Conservation (phyloP, 2,888 invertebrate species). For the Chirona hameri region DNA sequence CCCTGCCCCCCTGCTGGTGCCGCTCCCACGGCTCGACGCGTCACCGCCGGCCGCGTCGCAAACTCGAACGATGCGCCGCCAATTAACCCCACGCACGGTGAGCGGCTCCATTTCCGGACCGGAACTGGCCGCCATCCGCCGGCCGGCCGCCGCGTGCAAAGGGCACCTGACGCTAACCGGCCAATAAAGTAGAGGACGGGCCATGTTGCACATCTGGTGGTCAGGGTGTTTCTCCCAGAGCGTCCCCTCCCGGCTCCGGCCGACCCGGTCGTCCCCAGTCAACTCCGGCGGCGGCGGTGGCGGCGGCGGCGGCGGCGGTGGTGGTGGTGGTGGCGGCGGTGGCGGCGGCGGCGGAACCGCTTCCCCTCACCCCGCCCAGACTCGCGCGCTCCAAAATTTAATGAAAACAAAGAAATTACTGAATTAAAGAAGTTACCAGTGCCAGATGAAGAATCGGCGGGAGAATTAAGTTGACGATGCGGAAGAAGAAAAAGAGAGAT, state of each 20-base stretch:
- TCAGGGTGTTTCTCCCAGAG: not conserved
- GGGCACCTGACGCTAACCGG: not conserved
- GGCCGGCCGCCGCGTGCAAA: no score
- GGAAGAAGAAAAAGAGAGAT: conserved; percentile 28
- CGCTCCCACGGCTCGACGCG: no score
- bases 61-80: no score
- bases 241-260: not conserved
- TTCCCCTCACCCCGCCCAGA: not conserved
- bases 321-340: not conserved
- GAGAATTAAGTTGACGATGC: conserved; percentile 26
- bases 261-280: not conserved
- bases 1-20: no score
- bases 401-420: conserved; percentile 29
- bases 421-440: conserved; percentile 29
- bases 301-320: not conserved
- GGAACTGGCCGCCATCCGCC: no score
- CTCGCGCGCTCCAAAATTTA: conserved; percentile 3
- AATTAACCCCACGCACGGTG: no score
- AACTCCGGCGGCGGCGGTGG: not conserved
- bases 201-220: not conserved
- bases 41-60: no score
- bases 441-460: conserved; percentile 27
- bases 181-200: not conserved
- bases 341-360: not conserved
- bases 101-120: no score